Base-by-base conservation (phyloP, 1,140 invertebrate genomes). In the Drosophila leontia region DNA sequence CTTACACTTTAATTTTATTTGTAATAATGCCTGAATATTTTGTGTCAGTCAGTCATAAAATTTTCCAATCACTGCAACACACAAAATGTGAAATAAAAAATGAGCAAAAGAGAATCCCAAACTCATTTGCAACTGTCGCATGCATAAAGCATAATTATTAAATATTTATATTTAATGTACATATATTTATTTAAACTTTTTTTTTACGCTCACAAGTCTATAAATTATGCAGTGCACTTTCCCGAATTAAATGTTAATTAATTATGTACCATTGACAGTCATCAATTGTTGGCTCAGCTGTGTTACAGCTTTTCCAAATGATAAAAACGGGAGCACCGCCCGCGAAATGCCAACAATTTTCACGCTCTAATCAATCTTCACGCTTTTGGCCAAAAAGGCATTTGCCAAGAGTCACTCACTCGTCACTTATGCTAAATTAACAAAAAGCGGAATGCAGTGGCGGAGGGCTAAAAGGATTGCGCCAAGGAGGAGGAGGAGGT, bases 341-440 rank as follows among this genome's bases (percentile, higher is more conserved):
- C 57, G 63, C 78, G 72, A 50, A 71, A 78, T 50, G 81, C 85
- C 84, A 90, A 79, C 78, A 79, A 79, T 90, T 90, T 90, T 81
- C 71, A 90, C 86, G 81, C 85, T 90, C 78, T 85, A 90, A 90
- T 90, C 70, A 74, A 74, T 74, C 68, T 74, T 86, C 62, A 74
- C 55, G 75, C 83, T 71, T 48, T 80, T 75, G 63, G 47, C 83
- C 76, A 70, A 77, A 77, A 80, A 87, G 77, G 77, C 77, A 78
- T 61, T 85, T 82, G 67, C 78, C 74, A 90, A 90, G 88, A 90
- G 85, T 90, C 85, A 88, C 85, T 85, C 85, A 90, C 81, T 90
- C 85, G 85, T 90, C 85, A 82, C 85, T 90, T 85, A 82, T 90
- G 85, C 86, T 74, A 90, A 90, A 90, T 90, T 90, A 90, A 82